Percentiles rank a stretch among this genome's conserved stretches.
Evolutionary conservation across 2,113 vertebrate genomes (phyloP).

Genomic region (Seriola quinqueradiata): DNA sequence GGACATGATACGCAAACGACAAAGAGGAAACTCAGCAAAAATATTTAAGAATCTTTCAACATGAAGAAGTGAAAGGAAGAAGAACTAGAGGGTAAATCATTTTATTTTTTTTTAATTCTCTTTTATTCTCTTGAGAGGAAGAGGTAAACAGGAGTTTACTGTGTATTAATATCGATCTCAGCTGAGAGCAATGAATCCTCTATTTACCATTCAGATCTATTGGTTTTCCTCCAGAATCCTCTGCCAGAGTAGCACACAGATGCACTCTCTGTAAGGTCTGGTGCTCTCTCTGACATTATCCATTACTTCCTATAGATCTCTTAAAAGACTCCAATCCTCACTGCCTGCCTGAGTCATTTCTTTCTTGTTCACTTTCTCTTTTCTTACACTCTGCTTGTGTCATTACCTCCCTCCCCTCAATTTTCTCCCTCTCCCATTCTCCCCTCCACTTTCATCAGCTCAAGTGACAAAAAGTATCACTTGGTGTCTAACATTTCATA

Average conservation of each 20-base stretch:
- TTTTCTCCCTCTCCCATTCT: not conserved
- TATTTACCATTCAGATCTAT: slow-evolving; percentile 10
- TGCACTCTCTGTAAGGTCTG: slow-evolving; percentile 8
- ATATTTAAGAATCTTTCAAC: not conserved
- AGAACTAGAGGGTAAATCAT: not conserved
- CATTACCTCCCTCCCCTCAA: slow-evolving; percentile 21
- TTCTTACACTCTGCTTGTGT: slow-evolving; percentile 22
- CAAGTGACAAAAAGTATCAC: slow-evolving; percentile 56
- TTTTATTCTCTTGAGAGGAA: not conserved
- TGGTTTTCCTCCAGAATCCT: slow-evolving; percentile 8
- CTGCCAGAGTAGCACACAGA: not conserved
- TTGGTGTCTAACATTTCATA: slow-evolving; percentile 50
- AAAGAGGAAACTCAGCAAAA: slow-evolving; percentile 2
- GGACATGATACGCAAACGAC: not conserved
- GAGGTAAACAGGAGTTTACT: slow-evolving; percentile 5
- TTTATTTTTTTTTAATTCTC: not conserved
- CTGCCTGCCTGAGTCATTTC: slow-evolving; percentile 18
- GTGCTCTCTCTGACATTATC: slow-evolving; percentile 30
- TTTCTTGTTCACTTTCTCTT: slow-evolving; percentile 19
- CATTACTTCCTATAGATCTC: slow-evolving; percentile 43
- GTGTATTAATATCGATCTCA: not conserved
- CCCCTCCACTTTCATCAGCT: slow-evolving; percentile 53
- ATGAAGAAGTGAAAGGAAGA: not conserved
- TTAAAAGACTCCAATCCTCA: slow-evolving; percentile 10
- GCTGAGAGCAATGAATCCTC: slow-evolving; percentile 2